Evolutionary conservation across 2,888 invertebrate genomes (phyloP), one percentile per base, ranked within the genome.

Genomic region (Polydrusus pterygomalis): DNA sequence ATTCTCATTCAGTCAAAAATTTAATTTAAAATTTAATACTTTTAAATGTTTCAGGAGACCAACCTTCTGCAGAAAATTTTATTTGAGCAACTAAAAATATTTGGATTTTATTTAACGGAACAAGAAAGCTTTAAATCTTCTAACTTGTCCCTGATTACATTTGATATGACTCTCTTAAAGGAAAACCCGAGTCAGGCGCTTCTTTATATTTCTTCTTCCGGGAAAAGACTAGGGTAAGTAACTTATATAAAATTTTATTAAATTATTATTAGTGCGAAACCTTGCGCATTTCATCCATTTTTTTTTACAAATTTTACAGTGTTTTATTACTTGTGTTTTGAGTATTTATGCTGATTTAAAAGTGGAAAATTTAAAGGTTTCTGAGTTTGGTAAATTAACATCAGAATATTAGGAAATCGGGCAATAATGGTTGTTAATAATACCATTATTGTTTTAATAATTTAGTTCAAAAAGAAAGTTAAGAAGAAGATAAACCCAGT

Each of bases 61-160:
- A 80, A 81, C 69, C 70, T 82, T 11, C 77, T 83, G 5, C 82
- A 82, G 68, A 79, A 81, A 58, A 74, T 82, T n/a, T 76, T 84
- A 58, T 78, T 76, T 58, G 77, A 82, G 38, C 81, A 82, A 47
- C 73, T 83, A 47, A 77, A 75, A 54, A 77, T 76, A 34, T 77
- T 78, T 10, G 78, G 77, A 65, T 49, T 73, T 13, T 58, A 73
- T n/a, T 54, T 81, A 18, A 47, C 79, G 17, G 71, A 77, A 34
- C 62, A 71, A 10, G 77, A 72, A 30, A 70, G 76, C 13, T 73
- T 77, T 30, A 73, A 70, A 63, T 63, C 70, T 11, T 78, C 79
- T 54, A 80, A 80, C 62, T 49, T 80, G 54, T 72, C 80, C 8
- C 77, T 80, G 58, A 72, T 77, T 58, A 79, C 82, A 5, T 58